Evolutionary conservation across 2,797 vertebrate species (phyloP).

Genomic region (Cryptoblepharus egeriae): DNA sequence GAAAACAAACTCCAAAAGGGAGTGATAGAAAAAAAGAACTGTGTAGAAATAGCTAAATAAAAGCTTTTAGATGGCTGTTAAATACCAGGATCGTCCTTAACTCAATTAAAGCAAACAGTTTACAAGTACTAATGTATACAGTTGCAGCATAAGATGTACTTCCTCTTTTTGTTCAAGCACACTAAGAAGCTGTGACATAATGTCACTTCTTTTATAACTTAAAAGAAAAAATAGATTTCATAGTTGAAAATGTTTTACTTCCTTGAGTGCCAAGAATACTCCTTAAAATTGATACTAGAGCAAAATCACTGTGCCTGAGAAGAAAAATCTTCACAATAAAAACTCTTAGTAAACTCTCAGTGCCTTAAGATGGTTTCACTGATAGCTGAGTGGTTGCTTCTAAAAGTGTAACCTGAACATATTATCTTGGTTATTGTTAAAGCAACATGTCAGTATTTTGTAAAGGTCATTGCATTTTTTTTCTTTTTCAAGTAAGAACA

Average conservation of each 20-base stretch:
- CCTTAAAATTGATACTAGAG: not conserved
- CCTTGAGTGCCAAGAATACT: not conserved
- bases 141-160: not conserved
- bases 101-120: conserved; percentile 29
- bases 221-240: conserved; percentile 1
- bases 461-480: no score
- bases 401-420: no score
- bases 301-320: not conserved
- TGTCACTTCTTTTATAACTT: conserved; percentile 46
- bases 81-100: conserved; percentile 3
- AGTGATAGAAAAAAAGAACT: not conserved
- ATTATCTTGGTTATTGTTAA: no score
- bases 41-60: not conserved
- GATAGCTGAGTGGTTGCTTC: not conserved
- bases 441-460: no score
- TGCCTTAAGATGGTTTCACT: not conserved
- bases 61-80: conserved; percentile 2
- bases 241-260: not conserved
- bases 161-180: conserved; percentile 4
- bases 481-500: no score
- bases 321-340: not conserved
- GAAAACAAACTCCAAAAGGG: conserved; percentile 14
- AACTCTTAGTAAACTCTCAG: not conserved
- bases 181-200: not conserved
- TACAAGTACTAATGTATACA: not conserved